These are phyloP conservation scores for Leptopilina myrica DNA, from an alignment of 2,888 invertebrate species.

Conservation along the genomic window DNA sequence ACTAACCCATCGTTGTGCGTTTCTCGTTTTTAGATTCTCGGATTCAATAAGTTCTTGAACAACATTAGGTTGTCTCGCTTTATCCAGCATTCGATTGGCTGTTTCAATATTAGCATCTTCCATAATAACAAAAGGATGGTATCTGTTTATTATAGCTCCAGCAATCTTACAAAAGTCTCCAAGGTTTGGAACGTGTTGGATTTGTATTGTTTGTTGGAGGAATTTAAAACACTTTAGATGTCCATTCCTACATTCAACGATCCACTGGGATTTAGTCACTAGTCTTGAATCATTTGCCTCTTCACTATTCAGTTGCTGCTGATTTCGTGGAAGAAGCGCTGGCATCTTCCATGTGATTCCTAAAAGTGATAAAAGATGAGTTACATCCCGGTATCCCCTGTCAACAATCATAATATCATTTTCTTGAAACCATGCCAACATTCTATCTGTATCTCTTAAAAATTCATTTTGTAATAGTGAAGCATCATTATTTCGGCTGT, in stretches of 20 bases:
- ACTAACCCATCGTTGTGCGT: conserved; percentile 47
- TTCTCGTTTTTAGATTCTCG: conserved; percentile 47
- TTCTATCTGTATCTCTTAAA: not conserved
- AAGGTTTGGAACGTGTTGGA: conserved; percentile 31
- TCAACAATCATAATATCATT: not conserved
- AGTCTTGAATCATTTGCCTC: conserved; percentile 53
- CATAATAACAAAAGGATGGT: conserved; percentile 46
- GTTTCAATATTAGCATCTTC: conserved; percentile 43
- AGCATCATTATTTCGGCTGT: too few species aligned
- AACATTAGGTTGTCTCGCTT: conserved; percentile 45
- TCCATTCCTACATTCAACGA: conserved; percentile 35
- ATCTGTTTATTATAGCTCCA: conserved; percentile 45
- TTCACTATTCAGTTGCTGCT: conserved; percentile 47
- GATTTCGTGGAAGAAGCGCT: not conserved
- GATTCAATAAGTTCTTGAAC: conserved; percentile 48
- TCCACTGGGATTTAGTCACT: conserved; percentile 48
- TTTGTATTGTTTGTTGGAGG: not conserved
- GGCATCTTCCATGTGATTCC: not conserved
- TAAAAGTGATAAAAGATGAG: not conserved
- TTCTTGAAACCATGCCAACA: not conserved
- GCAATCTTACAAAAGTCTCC: conserved; percentile 42
- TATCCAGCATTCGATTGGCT: conserved; percentile 42
- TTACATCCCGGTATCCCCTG: not conserved
- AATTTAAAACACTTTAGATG: conserved; percentile 29
- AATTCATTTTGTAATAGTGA: not conserved